Evolutionary conservation across 2,888 invertebrate genomes (phyloP), one percentile per base, ranked within the genome.

Genomic region (Hesperia comma): DNA sequence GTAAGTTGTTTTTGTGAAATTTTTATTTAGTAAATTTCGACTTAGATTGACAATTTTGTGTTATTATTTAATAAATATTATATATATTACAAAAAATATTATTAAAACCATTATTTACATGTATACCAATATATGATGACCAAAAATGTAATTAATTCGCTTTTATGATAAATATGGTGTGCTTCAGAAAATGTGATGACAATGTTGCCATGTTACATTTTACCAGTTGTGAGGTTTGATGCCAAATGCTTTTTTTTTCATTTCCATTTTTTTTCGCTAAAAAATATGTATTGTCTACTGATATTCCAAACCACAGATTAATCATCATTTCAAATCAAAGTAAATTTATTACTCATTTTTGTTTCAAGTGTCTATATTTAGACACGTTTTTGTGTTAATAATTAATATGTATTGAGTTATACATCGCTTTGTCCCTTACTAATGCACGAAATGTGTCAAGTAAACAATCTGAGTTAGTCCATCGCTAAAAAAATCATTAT

Each of bases 151-250:
- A 10, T n/a, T n/a, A 57, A 21, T 17, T 60, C 15, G 17, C 12
- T 15, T 6, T 46, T 46, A 17, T 46, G 43, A 40, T 40, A 33
- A 6, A 19, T 40, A 56, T 57, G 57, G 57, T 57, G 19, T 12
- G 19, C 40, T 43, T 40, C 37, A 49, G 26, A 33, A 37, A 37
- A 49, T 79, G 83, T 83, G 81, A 85, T 84, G 68, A 75, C 77
- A 77, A 75, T 79, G 85, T 86, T 86, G 86, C 85, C 85, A 85
- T 86, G 74, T 75, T 79, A 72, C 71, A 70, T 70, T 74, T 75
- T 74, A 74, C 49, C 49, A 53, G 19, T 77, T 75, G 81, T 81
- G 80, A 81, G 76, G 74, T 79, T 77, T 80, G 81, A 84, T 87
- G 88, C 89, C 88, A 88, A 88, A 88, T 49, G 82, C 2, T 5